Conservation (phyloP, 2,888 invertebrate genomes). For the Tachystola acroxantha region DNA sequence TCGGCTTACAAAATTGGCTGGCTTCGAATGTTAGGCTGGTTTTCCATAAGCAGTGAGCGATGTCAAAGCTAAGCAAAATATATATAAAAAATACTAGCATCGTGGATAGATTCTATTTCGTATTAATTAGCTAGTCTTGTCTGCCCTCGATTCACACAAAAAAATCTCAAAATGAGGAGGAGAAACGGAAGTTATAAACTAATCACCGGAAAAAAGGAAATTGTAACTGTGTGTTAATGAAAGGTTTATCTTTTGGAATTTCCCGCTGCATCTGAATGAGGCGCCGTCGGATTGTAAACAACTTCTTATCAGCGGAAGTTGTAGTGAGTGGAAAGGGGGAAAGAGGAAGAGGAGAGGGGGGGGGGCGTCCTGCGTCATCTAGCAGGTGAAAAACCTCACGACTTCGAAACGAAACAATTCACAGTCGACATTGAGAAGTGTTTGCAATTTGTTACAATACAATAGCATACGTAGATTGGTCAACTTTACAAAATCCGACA, state of each 20-base stretch:
- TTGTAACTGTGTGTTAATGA: neutral
- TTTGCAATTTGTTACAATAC: too few species aligned
- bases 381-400: slow-evolving; percentile 1
- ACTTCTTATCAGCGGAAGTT: slow-evolving; percentile 2
- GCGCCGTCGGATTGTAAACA: slow-evolving; percentile 2
- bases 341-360: neutral
- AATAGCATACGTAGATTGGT: too few species aligned
- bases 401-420: neutral
- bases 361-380: neutral
- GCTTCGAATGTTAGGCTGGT: too few species aligned
- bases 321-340: neutral
- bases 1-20: too few species aligned
- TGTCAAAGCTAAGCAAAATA: too few species aligned
- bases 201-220: neutral
- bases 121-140: too few species aligned
- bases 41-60: too few species aligned
- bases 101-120: too few species aligned
- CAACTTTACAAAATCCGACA: too few species aligned
- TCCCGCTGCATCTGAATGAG: neutral
- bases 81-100: too few species aligned
- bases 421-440: neutral
- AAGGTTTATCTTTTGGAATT: slow-evolving; percentile 1
- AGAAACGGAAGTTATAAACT: slow-evolving; percentile 11
- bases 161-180: too few species aligned
- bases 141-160: too few species aligned